These are phyloP conservation scores for Typhlichthys subterraneus DNA, from an alignment of 2,797 vertebrate species.

Conservation along the genomic window DNA sequence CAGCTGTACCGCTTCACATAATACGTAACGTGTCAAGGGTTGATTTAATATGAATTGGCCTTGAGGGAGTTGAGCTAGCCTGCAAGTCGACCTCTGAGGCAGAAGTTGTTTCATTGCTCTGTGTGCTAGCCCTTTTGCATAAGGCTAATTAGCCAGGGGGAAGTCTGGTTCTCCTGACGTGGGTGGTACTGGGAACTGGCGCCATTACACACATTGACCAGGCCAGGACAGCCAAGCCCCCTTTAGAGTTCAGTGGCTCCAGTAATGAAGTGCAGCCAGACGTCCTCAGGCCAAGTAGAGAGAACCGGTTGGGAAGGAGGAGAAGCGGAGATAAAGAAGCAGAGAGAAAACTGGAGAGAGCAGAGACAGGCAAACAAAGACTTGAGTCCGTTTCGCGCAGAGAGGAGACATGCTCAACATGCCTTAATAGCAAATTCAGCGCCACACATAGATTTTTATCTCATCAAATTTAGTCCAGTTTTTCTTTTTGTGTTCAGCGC, in stretches of 20 bases:
- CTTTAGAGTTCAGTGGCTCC: constrained; percentile 2
- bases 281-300: constrained; percentile 1
- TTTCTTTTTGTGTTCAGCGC: no score
- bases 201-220: constrained; percentile 21
- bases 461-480: constrained; percentile 66
- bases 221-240: neutral
- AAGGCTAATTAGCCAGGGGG: constrained; percentile 45
- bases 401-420: constrained; percentile 29
- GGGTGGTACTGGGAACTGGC: constrained; percentile 13
- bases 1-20: neutral
- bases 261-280: constrained; percentile 27
- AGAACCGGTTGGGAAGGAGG: neutral
- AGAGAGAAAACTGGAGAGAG: constrained; percentile 17
- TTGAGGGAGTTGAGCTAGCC: constrained; percentile 22
- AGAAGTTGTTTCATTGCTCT: constrained; percentile 30
- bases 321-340: constrained; percentile 1
- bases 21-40: neutral
- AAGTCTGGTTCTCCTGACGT: constrained; percentile 41
- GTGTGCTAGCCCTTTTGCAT: constrained; percentile 27
- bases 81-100: constrained; percentile 30
- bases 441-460: constrained; percentile 61
- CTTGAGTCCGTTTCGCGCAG: constrained; percentile 15
- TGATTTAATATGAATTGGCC: constrained; percentile 23
- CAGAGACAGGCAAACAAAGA: constrained; percentile 4
- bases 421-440: constrained; percentile 55